phyloP scores from a whole-genome alignment of 35 echinoderm and acorn worm species.

The Chiridota heheva region DNA sequence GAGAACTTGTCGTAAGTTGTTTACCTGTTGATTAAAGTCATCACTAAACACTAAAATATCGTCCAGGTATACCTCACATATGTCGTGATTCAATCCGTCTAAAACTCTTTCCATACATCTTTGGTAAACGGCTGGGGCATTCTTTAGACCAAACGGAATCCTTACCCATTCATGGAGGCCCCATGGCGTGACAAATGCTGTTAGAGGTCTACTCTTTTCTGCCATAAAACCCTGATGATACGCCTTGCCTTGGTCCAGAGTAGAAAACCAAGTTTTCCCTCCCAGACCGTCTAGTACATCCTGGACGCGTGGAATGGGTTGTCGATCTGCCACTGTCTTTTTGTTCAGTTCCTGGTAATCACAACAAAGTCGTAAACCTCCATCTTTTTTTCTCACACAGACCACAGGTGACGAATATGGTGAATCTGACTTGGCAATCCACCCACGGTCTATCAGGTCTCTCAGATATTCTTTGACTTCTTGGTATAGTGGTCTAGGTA shows the following conservation, averaged over 20 bases:
- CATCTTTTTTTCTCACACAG: constrained; percentile 26
- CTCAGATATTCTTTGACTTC: constrained; percentile 11
- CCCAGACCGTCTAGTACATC: constrained; percentile 24
- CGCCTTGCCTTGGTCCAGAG: constrained; percentile 48
- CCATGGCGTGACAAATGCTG: constrained; percentile 32
- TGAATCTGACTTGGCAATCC: neutral
- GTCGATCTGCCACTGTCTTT: constrained; percentile 39
- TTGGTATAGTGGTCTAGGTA: constrained; percentile 13
- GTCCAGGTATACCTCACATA: constrained; percentile 17
- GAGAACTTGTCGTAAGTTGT: neutral
- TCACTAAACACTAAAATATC: constrained; percentile 20
- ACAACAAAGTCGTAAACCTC: constrained; percentile 18
- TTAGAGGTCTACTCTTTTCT: constrained; percentile 23
- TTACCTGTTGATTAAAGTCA: constrained; percentile 9
- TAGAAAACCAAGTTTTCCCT: constrained; percentile 37
- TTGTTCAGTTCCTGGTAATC: constrained; percentile 21
- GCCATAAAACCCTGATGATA: constrained; percentile 50
- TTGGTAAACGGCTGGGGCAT: constrained; percentile 30
- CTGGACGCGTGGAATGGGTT: constrained; percentile 43
- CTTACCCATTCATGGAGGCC: constrained; percentile 26
- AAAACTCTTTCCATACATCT: constrained; percentile 29
- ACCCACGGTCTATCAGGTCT: constrained; percentile 4
- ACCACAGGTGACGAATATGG: constrained; percentile 32
- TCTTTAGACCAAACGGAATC: constrained; percentile 30
- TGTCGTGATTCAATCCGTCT: constrained; percentile 20